Conservation (phyloP, 2,113 vertebrate genomes). For the Plotosus lineatus region DNA sequence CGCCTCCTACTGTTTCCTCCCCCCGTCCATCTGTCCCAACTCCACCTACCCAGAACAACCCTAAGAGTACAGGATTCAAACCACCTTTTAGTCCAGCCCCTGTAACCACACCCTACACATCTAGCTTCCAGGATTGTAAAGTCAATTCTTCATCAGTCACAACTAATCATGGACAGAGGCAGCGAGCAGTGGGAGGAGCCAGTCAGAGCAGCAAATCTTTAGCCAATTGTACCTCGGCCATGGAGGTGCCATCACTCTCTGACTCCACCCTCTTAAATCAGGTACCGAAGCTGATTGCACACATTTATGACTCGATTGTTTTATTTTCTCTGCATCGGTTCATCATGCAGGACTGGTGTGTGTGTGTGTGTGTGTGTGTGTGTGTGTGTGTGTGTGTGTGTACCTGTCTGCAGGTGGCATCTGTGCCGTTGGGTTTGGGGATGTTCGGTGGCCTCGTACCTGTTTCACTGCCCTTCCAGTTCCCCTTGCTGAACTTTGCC, state of each 20-base stretch:
- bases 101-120: conserved; percentile 45
- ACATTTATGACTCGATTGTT: neutral
- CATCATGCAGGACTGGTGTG: neutral
- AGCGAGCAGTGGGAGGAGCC: conserved; percentile 63
- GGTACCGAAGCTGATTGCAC: conserved; percentile 51
- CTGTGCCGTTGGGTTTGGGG: conserved; percentile 92
- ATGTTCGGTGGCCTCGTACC: conserved; percentile 96
- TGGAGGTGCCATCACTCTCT: conserved; percentile 62
- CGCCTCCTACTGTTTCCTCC: conserved; percentile 62
- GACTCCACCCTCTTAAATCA: conserved; percentile 73
- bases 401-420: conserved; percentile 51
- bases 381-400: neutral
- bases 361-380: neutral
- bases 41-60: conserved; percentile 53
- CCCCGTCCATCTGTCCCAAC: conserved; percentile 41
- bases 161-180: conserved; percentile 67
- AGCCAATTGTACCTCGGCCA: conserved; percentile 61
- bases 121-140: conserved; percentile 54
- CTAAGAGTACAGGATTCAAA: conserved; percentile 62
- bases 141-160: conserved; percentile 55
- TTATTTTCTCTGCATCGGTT: neutral
- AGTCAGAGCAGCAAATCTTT: conserved; percentile 65
- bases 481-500: conserved; percentile 89
- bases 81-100: conserved; percentile 59
- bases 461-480: conserved; percentile 96